Conservation (phyloP, 2,113 vertebrate species). For the Axis porcinus region DNA sequence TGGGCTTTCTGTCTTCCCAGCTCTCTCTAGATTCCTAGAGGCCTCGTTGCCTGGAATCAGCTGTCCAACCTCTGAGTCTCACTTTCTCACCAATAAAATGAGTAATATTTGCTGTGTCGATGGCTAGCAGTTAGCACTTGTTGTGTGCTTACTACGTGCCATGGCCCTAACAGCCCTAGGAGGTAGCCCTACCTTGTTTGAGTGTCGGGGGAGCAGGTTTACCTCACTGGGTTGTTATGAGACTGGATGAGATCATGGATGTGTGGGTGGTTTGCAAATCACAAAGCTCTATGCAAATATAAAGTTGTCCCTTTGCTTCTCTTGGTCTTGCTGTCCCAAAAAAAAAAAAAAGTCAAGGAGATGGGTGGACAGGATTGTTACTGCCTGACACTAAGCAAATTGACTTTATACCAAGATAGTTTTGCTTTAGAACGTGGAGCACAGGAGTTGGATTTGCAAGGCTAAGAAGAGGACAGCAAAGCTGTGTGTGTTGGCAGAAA, state of each 20-base stretch:
- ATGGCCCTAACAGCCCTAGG: background rate
- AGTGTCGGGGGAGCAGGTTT: background rate
- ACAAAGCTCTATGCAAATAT: slow-evolving; percentile 32
- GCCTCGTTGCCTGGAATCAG: background rate
- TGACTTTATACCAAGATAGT: background rate
- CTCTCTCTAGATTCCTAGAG: background rate
- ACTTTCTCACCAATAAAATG: background rate
- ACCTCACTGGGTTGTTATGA: slow-evolving; percentile 27
- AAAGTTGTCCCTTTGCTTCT: slow-evolving; percentile 21
- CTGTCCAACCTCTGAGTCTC: background rate
- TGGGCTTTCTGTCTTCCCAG: background rate
- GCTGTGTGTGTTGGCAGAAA: background rate
- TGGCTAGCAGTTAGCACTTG: background rate
- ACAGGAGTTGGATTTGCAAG: background rate
- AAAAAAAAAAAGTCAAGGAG: background rate
- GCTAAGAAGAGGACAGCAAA: background rate
- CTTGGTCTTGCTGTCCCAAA: background rate
- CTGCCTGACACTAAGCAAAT: background rate
- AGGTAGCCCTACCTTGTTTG: background rate
- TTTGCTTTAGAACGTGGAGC: background rate
- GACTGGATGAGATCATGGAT: slow-evolving; percentile 44
- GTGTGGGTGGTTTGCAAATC: slow-evolving; percentile 34
- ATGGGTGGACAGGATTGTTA: background rate
- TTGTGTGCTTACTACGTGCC: background rate
- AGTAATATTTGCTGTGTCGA: background rate